Evolutionary conservation across 2,888 invertebrate genomes (phyloP).

Genomic region (Drosophila cognata): DNA sequence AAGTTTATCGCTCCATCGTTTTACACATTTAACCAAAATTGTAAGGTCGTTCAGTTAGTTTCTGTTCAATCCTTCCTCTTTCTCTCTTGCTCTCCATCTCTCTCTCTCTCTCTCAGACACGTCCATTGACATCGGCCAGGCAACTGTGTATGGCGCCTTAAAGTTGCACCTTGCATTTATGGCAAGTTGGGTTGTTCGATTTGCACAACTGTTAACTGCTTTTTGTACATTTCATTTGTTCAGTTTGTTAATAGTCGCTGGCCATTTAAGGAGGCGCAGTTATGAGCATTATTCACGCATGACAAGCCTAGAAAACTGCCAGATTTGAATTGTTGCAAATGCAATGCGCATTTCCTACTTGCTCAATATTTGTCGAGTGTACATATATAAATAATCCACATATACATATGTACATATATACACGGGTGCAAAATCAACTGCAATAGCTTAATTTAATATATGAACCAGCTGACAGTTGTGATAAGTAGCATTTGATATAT

Average conservation of each 20-base stretch:
- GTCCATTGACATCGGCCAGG: constrained; percentile 47
- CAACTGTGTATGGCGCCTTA: constrained; percentile 35
- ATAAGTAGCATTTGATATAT: neutral
- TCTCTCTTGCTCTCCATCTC: neutral
- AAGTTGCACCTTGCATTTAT: constrained; percentile 52
- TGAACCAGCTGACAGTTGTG: neutral
- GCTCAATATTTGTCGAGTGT: constrained; percentile 5
- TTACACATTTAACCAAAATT: constrained; percentile 57
- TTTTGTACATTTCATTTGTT: constrained; percentile 42
- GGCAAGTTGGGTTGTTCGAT: constrained; percentile 66
- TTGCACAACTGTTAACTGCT: constrained; percentile 59
- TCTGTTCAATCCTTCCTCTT: neutral
- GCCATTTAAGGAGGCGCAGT: constrained; percentile 54
- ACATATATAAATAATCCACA: neutral
- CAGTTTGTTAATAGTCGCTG: constrained; percentile 35
- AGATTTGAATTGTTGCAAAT: constrained; percentile 12
- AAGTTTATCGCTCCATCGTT: constrained; percentile 43
- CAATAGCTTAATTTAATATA: neutral
- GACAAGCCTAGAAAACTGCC: constrained; percentile 71
- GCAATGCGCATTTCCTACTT: constrained; percentile 56
- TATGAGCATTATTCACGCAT: constrained; percentile 62
- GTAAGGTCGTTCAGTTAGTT: constrained; percentile 57
- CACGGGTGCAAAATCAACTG: neutral
- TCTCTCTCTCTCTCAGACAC: constrained; percentile 4
- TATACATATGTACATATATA: neutral